Conservation (phyloP, 2,113 vertebrate species). For the Rana temporaria region DNA sequence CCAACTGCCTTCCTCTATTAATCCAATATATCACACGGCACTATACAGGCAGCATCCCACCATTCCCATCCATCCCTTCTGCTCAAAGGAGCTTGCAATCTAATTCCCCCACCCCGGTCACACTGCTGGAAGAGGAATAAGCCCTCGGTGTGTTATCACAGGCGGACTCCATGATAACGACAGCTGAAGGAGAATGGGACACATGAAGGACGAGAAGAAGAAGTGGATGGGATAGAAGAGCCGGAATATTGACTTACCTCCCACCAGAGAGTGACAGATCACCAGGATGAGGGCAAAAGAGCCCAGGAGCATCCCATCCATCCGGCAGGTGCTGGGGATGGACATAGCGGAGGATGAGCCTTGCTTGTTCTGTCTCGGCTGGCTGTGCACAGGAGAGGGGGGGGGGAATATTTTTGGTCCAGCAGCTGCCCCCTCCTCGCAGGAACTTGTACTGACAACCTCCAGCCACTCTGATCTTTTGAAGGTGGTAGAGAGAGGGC, state of each 20-base stretch:
- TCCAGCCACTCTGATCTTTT: conserved; percentile 4
- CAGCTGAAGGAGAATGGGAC: neutral
- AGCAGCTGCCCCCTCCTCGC: conserved; percentile 1
- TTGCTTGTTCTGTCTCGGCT: neutral
- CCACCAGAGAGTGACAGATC: neutral
- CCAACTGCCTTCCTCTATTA: too few species aligned
- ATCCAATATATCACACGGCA: too few species aligned
- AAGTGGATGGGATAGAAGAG: neutral
- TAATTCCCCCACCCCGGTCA: neutral
- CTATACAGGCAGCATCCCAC: too few species aligned
- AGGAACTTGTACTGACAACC: neutral
- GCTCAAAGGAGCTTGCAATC: too few species aligned
- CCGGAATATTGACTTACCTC: neutral
- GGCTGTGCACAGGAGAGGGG: neutral
- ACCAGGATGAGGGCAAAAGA: conserved; percentile 10
- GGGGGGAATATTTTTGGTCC: conserved; percentile 7
- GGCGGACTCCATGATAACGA: neutral
- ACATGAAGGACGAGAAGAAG: neutral
- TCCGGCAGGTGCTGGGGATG: neutral
- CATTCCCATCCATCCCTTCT: too few species aligned
- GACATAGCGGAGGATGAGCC: neutral
- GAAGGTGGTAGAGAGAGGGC: conserved; percentile 13
- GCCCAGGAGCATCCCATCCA: neutral
- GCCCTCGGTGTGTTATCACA: neutral
- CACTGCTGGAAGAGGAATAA: neutral